Conservation (phyloP, 2,888 invertebrate species). For the Lycaena phlaeas region DNA sequence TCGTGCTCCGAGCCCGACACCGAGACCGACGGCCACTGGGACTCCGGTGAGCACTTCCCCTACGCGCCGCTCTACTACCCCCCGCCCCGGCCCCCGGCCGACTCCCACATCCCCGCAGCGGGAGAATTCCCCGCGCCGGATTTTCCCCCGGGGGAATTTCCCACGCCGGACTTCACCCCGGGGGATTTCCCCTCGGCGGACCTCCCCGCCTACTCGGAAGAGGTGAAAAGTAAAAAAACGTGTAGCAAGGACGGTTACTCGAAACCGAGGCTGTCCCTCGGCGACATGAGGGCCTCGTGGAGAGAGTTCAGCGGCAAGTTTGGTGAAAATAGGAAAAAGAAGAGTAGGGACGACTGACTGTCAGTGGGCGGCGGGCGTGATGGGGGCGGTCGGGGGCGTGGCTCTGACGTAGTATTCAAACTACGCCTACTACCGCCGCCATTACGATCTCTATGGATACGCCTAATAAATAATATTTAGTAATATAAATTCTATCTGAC, state of each 20-base stretch:
- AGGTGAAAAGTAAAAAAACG: constrained; percentile 15
- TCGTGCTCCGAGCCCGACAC: constrained; percentile 49
- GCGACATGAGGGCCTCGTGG: constrained; percentile 42
- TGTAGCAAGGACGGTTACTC: constrained; percentile 11
- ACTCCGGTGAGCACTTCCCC: constrained; percentile 81
- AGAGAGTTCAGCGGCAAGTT: constrained; percentile 40
- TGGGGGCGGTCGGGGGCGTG: neutral
- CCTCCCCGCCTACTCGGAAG: too few relatives aligned
- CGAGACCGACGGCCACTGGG: constrained; percentile 76
- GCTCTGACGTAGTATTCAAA: too few relatives aligned
- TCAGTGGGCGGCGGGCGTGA: neutral
- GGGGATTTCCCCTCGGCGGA: constrained; percentile 1
- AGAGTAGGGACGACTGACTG: constrained; percentile 28
- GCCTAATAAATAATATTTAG: too few relatives aligned
- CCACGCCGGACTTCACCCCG: neutral
- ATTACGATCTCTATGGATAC: too few relatives aligned
- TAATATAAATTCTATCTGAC: neutral
- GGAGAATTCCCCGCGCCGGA: constrained; percentile 1
- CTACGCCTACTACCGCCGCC: too few relatives aligned
- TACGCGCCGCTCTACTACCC: constrained; percentile 1
- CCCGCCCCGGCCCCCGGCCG: constrained; percentile 7
- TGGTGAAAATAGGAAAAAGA: constrained; percentile 32
- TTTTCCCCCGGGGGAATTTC: constrained; percentile 5
- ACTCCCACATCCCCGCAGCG: neutral
- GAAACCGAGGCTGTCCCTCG: constrained; percentile 29